Evolutionary conservation across 2,797 vertebrate genomes (phyloP), one percentile per base, ranked within the genome.

Genomic region (Coranthus polyacanthus): DNA sequence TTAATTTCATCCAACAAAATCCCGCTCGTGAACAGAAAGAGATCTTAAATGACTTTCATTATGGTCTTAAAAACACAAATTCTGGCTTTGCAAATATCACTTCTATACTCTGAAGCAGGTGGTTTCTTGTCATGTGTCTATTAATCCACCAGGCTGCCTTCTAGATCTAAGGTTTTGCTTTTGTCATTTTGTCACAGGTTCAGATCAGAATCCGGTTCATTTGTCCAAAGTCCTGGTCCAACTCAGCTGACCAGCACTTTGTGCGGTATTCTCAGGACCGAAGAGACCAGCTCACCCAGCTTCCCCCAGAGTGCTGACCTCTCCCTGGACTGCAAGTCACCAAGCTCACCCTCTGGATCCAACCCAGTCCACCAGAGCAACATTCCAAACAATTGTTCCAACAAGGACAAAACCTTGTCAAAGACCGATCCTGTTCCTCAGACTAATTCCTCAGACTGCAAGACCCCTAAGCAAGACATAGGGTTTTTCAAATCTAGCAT

Each of bases 191-290:
- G 11, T 63, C 45, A 13, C 66, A 93, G 92, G 74, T 79, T 84
- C 78, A 91, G 90, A 88, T 83, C 88, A 37, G 90, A 92, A 50
- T 92, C 92, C 0, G 83, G 86, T 52, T 92, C 90, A 4, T 88
- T 94, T 77, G 61, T 88, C 72, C 90, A 76, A 26, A 91, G 85
- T 61, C 91, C 89, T 69, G 91, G 91, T 68, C 68, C 84, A 12
- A 86, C 62, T 34, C 61, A 89, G 36, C 51, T 88, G 61, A 91
- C 90, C 63, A 89, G 70, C 64, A 88, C 83, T 9, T 69, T 89
- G 55, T 76, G 80, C 71, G 91, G 76, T 78, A 86, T 76, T 56
- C 41, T 88, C 64, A 87, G 78, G 74, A 88, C 68, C 72, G 83
- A 86, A 57, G 75, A 78, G 32, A 86, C 36, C 42, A 52, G 11